phyloP scores from a whole-genome alignment of 1,140 invertebrate genomes.

The Stenopsyche tienmushanensis region DNA sequence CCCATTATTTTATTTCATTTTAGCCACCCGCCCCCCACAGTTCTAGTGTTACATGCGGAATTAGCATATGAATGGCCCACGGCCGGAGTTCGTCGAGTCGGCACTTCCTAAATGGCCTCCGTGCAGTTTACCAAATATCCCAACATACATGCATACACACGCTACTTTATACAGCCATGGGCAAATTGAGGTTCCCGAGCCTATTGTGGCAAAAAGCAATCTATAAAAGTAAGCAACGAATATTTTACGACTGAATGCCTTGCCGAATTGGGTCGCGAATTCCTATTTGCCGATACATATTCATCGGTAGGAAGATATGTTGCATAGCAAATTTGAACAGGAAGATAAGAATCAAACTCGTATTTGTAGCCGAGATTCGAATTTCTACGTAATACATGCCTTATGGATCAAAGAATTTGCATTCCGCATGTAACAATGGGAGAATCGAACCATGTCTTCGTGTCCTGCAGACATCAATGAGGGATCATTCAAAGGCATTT shows the following conservation, averaged over 20 bases:
- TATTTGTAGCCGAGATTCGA: no score
- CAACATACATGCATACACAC: not conserved
- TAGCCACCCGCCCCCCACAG: conserved; percentile 13
- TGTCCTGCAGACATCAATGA: no score
- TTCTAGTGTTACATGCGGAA: conserved; percentile 31
- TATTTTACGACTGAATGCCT: not conserved
- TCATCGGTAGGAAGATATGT: no score
- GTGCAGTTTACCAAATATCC: conserved; percentile 30
- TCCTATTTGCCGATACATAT: no score
- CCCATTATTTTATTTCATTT: conserved; percentile 35
- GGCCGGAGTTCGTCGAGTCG: conserved; percentile 23
- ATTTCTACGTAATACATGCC: no score
- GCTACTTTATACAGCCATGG: not conserved
- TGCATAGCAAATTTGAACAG: no score
- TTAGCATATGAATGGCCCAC: conserved; percentile 39
- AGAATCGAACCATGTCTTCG: no score
- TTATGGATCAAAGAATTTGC: no score
- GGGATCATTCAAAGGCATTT: no score
- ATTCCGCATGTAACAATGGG: no score
- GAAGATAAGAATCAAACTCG: no score
- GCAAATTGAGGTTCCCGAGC: not conserved
- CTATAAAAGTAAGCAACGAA: not conserved
- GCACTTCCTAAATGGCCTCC: conserved; percentile 35
- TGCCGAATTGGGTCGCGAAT: not conserved
- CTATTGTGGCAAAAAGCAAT: conserved; percentile 1